Conservation (phyloP, 2,113 vertebrate species). For the Scomber scombrus region DNA sequence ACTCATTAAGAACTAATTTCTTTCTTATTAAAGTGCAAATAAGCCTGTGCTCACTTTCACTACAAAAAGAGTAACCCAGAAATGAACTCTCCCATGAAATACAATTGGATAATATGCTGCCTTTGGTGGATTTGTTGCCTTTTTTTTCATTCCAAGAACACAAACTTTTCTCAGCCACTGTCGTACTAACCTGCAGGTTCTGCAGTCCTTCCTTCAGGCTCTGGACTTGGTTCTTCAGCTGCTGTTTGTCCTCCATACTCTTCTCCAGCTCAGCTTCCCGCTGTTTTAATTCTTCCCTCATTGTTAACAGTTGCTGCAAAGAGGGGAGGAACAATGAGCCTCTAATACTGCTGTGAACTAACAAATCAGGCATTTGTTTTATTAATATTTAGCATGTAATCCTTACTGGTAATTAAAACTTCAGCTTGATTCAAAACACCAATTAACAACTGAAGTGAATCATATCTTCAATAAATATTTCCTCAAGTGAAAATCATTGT, state of each 20-base stretch:
- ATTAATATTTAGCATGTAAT: constrained; percentile 45
- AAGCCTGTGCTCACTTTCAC: constrained; percentile 21
- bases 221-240: constrained; percentile 90
- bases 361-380: constrained; percentile 31
- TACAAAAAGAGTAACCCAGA: constrained; percentile 16
- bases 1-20: constrained; percentile 56
- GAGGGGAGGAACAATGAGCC: constrained; percentile 35
- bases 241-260: constrained; percentile 91
- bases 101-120: neutral
- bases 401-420: constrained; percentile 35
- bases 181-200: constrained; percentile 79
- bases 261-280: constrained; percentile 92
- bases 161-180: neutral
- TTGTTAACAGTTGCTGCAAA: constrained; percentile 92
- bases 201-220: constrained; percentile 91
- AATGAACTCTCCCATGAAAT: constrained; percentile 19
- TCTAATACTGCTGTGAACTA: constrained; percentile 26
- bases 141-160: neutral
- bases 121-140: neutral
- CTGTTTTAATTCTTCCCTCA: constrained; percentile 93
- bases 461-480: constrained; percentile 24
- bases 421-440: constrained; percentile 21
- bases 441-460: constrained; percentile 32
- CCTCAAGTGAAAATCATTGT: neutral
- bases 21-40: constrained; percentile 66